A percentile compares a stretch with the other conserved stretches of the same genome.
Conservation (phyloP, 1,140 invertebrate genomes). For the Leptopilina boulardi region DNA sequence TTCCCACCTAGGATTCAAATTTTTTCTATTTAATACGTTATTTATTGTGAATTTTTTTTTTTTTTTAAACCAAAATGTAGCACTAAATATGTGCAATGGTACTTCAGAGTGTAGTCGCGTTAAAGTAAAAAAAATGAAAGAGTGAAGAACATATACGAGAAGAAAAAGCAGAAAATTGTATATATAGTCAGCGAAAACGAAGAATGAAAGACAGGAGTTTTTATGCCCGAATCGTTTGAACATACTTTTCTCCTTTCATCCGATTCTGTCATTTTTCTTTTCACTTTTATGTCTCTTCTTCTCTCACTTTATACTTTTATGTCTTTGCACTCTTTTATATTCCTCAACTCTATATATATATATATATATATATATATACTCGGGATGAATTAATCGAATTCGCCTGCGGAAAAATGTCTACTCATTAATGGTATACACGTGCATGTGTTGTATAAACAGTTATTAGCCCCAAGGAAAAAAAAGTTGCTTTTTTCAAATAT, state of each 20-base stretch:
- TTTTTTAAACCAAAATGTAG: too few species aligned
- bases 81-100: not conserved
- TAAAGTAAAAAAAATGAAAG: constrained; percentile 3
- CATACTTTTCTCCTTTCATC: not conserved
- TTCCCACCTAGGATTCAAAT: too few species aligned
- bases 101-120: not conserved
- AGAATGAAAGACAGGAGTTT: not conserved
- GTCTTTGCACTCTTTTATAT: not conserved
- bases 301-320: not conserved
- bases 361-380: too few species aligned
- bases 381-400: not conserved
- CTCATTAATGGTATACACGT: not conserved
- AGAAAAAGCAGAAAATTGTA: not conserved
- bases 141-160: not conserved
- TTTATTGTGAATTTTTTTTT: too few species aligned
- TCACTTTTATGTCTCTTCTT: not conserved
- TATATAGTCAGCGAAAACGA: not conserved
- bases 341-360: not conserved
- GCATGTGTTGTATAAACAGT: not conserved
- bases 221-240: not conserved
- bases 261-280: not conserved
- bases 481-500: too few species aligned
- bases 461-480: too few species aligned
- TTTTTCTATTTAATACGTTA: too few species aligned
- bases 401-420: not conserved